Conservation (phyloP, 2,888 invertebrate species). For the Latheticus oryzae region DNA sequence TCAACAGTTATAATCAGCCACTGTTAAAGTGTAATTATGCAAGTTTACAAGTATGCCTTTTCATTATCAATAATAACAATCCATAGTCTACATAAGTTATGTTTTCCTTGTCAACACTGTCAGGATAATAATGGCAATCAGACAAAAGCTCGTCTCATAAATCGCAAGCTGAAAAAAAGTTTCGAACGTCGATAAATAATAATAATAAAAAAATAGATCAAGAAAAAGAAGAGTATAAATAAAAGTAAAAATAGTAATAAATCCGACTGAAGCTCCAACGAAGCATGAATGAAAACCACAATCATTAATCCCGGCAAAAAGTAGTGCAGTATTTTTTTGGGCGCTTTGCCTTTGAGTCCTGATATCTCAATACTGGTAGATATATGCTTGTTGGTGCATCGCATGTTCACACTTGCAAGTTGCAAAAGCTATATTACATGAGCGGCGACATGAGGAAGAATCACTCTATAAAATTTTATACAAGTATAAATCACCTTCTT, state of each 20-base stretch:
- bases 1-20: too few relatives aligned
- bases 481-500: too few relatives aligned
- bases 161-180: constrained; percentile 5
- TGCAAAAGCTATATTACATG: constrained; percentile 8
- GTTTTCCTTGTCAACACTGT: constrained; percentile 17
- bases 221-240: constrained; percentile 53
- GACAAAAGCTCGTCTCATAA: constrained; percentile 9
- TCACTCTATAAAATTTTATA: too few relatives aligned
- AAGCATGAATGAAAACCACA: constrained; percentile 63
- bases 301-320: constrained; percentile 61
- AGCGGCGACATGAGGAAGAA: constrained; percentile 14
- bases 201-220: constrained; percentile 45
- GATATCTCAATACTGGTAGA: constrained; percentile 58
- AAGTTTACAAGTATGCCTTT: too few relatives aligned
- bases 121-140: constrained; percentile 9
- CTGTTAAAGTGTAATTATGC: too few relatives aligned
- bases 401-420: constrained; percentile 31
- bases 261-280: constrained; percentile 58
- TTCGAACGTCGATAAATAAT: constrained; percentile 37
- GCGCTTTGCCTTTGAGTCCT: constrained; percentile 54
- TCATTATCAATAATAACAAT: constrained; percentile 7
- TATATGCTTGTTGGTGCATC: constrained; percentile 25
- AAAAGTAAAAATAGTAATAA: constrained; percentile 56
- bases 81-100: constrained; percentile 14
- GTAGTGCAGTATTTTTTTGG: constrained; percentile 58